phyloP scores from a whole-genome alignment of 2,797 vertebrate species.

The Phrynocephalus guinanensis region DNA sequence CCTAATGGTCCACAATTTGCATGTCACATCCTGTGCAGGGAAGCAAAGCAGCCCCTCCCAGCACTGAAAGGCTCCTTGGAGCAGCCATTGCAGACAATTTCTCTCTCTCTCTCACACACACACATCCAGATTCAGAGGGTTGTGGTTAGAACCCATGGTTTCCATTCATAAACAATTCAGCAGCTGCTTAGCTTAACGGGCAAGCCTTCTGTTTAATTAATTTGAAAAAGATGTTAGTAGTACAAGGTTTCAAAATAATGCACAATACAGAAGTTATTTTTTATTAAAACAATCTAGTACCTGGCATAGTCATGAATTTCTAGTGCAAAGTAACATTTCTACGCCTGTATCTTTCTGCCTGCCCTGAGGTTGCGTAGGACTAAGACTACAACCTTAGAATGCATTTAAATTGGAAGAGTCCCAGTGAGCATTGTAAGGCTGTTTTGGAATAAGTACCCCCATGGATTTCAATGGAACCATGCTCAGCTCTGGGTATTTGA shows the following conservation, averaged over 20 bases:
- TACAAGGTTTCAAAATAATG: background rate
- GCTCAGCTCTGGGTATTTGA: background rate
- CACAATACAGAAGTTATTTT: too few relatives aligned
- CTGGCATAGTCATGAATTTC: too few relatives aligned
- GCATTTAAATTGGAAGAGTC: background rate
- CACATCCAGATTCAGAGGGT: too few relatives aligned
- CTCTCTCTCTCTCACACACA: too few relatives aligned
- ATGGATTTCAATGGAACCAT: background rate
- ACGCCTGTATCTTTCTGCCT: background rate
- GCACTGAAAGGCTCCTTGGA: too few relatives aligned
- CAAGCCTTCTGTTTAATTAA: too few relatives aligned
- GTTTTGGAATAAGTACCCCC: background rate
- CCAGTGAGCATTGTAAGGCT: background rate
- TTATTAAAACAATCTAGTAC: too few relatives aligned
- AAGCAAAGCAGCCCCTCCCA: too few relatives aligned
- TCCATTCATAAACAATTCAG: background rate
- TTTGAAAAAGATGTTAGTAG: background rate
- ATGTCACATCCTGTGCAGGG: too few relatives aligned
- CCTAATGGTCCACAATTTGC: too few relatives aligned
- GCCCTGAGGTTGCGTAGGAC: background rate
- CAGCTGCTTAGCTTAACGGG: background rate
- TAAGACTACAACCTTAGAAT: background rate
- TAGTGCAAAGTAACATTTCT: too few relatives aligned
- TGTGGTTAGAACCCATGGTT: background rate
- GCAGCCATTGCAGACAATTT: too few relatives aligned